phyloP scores from a whole-genome alignment of 2,888 invertebrate species.

The Tipula lateralis region DNA sequence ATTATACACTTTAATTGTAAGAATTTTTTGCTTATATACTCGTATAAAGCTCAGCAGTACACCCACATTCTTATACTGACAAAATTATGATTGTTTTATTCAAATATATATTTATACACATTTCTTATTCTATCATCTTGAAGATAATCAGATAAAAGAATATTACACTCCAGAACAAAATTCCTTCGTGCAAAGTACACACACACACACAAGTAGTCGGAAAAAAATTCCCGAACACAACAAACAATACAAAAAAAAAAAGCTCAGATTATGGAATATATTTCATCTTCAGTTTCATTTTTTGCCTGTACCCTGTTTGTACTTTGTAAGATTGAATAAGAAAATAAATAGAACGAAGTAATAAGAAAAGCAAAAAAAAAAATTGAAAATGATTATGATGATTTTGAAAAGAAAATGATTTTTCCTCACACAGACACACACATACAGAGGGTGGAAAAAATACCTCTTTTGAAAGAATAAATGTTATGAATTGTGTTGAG shows the following conservation, averaged over 20 bases:
- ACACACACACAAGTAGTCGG: background rate
- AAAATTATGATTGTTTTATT: background rate
- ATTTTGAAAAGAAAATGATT: slow-evolving; percentile 19
- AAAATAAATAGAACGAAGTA: background rate
- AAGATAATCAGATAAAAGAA: slow-evolving; percentile 11
- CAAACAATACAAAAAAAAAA: background rate
- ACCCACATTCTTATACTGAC: no score
- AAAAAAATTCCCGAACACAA: background rate
- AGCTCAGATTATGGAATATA: slow-evolving; percentile 1
- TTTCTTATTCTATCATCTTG: background rate
- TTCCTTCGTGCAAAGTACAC: background rate
- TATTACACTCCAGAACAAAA: background rate
- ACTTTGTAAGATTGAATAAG: slow-evolving; percentile 14
- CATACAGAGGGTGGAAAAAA: background rate
- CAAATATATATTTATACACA: background rate
- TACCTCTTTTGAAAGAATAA: background rate
- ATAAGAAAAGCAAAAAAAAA: background rate
- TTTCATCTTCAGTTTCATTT: background rate
- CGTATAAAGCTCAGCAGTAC: background rate
- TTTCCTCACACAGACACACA: background rate
- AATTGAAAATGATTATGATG: background rate
- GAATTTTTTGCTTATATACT: background rate
- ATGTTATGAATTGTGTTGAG: slow-evolving; percentile 24
- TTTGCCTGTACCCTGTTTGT: background rate
- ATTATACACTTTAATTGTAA: background rate